Evolutionary conservation across 2,797 vertebrate species (phyloP), one percentile per base, ranked within the genome.

Genomic region (Schizothorax lantsangensis): DNA sequence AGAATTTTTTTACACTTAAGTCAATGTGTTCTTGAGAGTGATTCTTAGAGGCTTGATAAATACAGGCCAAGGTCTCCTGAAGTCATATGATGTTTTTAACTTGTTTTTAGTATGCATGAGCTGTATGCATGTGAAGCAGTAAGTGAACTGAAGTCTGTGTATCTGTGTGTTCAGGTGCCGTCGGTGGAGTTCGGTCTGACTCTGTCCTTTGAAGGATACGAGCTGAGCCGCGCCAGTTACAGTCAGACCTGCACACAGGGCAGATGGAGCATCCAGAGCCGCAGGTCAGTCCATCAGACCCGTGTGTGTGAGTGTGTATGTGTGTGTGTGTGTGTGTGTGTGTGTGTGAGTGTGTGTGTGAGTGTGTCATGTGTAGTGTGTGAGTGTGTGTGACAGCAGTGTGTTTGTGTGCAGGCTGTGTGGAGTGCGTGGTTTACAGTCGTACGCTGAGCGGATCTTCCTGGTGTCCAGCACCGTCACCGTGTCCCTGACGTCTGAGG

Each of bases 231-330:
- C 88, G 96, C 97, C 88, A 94, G 93, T 62, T 95, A 96, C 0
- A 93, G 94, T 79, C 91, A 97, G 83, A 94, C 91, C 1, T 99
- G 98, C 43, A 96, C 95, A 4, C 97, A 98, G 92, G 98, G 98
- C 81, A 96, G 96, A 93, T 99, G 98, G 98, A 91, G 92, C 52
- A 94, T 99, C 88, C 97, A 98, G 92, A 97, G 96, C 90, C 95
- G 96, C 92, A 97, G 96, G 98, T 98, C 88, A 80, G 87, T 19
- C 72, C 38, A 9, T 23, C 40, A 74, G 72, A 66, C 5, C 36
- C 26, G 12, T 47, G 14, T 5, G 47, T 3, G 6, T 43, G 40
- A 7, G 43, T 75, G 43, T 26, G n/a, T 45, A 7, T 30, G 30
- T 30, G 30, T 30, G 40, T 40, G 11, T 12, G 43, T 3, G 10